These are phyloP conservation scores for Heliconius eleuchia DNA, from an alignment of 1,140 invertebrate genomes.

Conservation along the genomic window DNA sequence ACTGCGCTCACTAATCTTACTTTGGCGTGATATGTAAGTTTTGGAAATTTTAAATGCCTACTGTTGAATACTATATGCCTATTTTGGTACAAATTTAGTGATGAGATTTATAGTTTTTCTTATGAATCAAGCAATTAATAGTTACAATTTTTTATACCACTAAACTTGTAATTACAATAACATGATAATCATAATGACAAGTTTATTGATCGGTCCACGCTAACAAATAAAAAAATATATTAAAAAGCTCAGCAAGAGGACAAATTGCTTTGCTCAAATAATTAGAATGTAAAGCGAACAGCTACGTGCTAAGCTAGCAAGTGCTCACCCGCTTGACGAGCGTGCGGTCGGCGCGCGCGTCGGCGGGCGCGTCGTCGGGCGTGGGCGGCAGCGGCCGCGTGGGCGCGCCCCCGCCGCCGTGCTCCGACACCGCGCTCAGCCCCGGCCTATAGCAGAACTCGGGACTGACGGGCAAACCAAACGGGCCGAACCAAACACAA, in stretches of 20 bases:
- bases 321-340: slow-evolving; percentile 93
- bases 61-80: not conserved
- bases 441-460: slow-evolving; percentile 94
- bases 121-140: slow-evolving; percentile 32
- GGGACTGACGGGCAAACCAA: slow-evolving; percentile 82
- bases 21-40: slow-evolving; percentile 65
- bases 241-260: not conserved
- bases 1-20: slow-evolving; percentile 73
- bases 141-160: not conserved
- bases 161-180: too few relatives aligned
- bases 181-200: not conserved
- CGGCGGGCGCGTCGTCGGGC: slow-evolving; percentile 87
- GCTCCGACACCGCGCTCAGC: slow-evolving; percentile 81
- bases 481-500: slow-evolving; percentile 51
- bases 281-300: not conserved
- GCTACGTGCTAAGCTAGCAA: too few relatives aligned
- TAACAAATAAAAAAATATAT: not conserved
- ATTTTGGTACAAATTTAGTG: not conserved
- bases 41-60: not conserved
- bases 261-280: not conserved
- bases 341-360: slow-evolving; percentile 91
- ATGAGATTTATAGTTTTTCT: not conserved
- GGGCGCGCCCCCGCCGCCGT: slow-evolving; percentile 89
- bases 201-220: slow-evolving; percentile 17
- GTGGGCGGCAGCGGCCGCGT: slow-evolving; percentile 96